phyloP scores from a whole-genome alignment of 2,113 vertebrate genomes.

The Microtus richardsoni region DNA sequence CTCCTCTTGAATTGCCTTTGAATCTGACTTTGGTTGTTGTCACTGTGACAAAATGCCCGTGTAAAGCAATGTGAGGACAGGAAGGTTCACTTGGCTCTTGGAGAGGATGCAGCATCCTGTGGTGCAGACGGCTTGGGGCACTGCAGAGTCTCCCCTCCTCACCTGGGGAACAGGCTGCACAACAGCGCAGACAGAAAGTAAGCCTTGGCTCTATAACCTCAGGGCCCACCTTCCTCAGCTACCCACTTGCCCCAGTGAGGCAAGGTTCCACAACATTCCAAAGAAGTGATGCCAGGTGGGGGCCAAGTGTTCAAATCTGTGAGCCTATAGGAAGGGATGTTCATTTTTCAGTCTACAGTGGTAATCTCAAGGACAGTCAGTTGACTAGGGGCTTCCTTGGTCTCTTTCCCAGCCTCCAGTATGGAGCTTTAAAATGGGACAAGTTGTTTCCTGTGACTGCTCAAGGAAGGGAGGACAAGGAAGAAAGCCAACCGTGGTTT shows the following conservation, averaged over 20 bases:
- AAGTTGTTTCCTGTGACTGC: background rate
- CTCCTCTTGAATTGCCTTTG: slow-evolving; percentile 32
- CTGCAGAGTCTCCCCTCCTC: background rate
- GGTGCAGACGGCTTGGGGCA: background rate
- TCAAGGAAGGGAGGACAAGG: background rate
- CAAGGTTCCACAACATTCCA: background rate
- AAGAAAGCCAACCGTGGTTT: background rate
- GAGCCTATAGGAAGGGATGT: background rate
- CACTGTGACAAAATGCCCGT: too few relatives aligned
- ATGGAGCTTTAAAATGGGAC: background rate
- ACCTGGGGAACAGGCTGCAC: background rate
- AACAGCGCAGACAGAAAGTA: background rate
- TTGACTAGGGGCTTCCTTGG: background rate
- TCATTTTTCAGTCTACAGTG: background rate
- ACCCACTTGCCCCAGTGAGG: background rate
- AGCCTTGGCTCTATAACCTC: background rate
- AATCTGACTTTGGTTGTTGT: background rate
- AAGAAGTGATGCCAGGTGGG: background rate
- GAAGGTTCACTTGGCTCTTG: background rate
- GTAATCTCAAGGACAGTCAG: background rate
- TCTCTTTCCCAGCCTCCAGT: background rate
- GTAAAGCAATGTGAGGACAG: background rate
- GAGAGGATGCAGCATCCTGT: background rate
- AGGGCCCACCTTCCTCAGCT: background rate
- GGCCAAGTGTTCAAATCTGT: background rate